Conservation (phyloP, 2,888 invertebrate species). For the Miltochrista miniata region DNA sequence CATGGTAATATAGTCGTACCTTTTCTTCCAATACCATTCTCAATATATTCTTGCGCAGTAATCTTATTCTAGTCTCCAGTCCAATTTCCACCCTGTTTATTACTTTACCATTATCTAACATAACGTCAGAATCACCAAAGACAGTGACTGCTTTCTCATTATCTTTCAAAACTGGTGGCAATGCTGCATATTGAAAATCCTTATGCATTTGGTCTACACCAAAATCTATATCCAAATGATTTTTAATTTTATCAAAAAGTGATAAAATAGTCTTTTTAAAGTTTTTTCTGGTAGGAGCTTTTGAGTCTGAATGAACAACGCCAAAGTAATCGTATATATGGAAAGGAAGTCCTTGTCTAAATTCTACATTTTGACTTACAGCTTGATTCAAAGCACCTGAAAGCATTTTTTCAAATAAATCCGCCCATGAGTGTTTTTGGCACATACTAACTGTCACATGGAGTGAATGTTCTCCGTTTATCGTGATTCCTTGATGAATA, state of each 20-base stretch:
- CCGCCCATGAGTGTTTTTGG: constrained; percentile 95
- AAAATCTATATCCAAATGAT: constrained; percentile 87
- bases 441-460: constrained; percentile 97
- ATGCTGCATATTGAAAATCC: constrained; percentile 91
- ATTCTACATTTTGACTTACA: constrained; percentile 86
- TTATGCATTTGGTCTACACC: constrained; percentile 95
- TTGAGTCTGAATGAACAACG: constrained; percentile 83
- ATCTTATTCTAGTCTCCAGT: constrained; percentile 85
- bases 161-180: constrained; percentile 91
- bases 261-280: constrained; percentile 80
- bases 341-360: constrained; percentile 91
- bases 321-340: constrained; percentile 91
- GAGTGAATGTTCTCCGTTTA: constrained; percentile 92
- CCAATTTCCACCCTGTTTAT: constrained; percentile 86
- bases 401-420: constrained; percentile 92
- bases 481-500: constrained; percentile 93
- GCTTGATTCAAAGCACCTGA: constrained; percentile 90
- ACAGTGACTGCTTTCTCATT: constrained; percentile 88
- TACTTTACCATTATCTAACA: constrained; percentile 85
- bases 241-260: constrained; percentile 84
- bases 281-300: constrained; percentile 67
- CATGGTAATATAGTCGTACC: constrained; percentile 89
- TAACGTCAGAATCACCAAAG: constrained; percentile 87
- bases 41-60: constrained; percentile 82
- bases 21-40: constrained; percentile 86